A percentile compares a stretch with the other conserved stretches of the same genome.
These are phyloP conservation scores for Diabrotica balteata DNA, from an alignment of 2,888 invertebrate genomes.

Conservation along the genomic window DNA sequence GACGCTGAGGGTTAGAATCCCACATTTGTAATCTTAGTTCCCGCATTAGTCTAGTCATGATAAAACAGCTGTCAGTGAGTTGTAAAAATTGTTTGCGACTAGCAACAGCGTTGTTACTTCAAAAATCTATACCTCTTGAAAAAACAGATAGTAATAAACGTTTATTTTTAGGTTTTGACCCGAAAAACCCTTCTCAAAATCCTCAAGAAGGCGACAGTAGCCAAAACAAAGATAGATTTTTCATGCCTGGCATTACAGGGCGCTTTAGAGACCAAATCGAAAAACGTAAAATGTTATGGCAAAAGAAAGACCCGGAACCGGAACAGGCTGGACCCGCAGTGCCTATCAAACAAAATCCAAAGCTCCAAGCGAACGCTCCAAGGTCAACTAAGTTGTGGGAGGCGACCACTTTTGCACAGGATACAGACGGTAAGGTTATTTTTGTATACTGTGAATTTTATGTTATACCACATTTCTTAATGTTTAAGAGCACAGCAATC, in stretches of 20 bases:
- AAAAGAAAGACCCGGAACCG: conserved; percentile 65
- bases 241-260: conserved; percentile 62
- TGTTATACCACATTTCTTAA: no score
- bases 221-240: conserved; percentile 48
- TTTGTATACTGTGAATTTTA: neutral
- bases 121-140: no score
- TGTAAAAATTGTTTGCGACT: no score
- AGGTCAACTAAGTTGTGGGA: conserved; percentile 69
- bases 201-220: conserved; percentile 55
- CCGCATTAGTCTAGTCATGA: no score
- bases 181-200: conserved; percentile 61
- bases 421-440: conserved; percentile 75
- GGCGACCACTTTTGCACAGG: conserved; percentile 86
- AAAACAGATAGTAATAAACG: neutral
- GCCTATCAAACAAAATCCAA: neutral
- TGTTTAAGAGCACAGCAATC: no score
- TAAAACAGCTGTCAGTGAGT: no score
- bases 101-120: no score
- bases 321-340: conserved; percentile 40
- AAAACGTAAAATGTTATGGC: conserved; percentile 92
- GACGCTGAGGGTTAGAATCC: no score
- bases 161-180: conserved; percentile 43
- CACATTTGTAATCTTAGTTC: no score
- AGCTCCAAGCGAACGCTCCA: conserved; percentile 24
- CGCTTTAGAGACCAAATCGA: conserved; percentile 90